Base-by-base conservation (phyloP, 2,888 invertebrate species). In the Dyspetes luteomarginatus region DNA sequence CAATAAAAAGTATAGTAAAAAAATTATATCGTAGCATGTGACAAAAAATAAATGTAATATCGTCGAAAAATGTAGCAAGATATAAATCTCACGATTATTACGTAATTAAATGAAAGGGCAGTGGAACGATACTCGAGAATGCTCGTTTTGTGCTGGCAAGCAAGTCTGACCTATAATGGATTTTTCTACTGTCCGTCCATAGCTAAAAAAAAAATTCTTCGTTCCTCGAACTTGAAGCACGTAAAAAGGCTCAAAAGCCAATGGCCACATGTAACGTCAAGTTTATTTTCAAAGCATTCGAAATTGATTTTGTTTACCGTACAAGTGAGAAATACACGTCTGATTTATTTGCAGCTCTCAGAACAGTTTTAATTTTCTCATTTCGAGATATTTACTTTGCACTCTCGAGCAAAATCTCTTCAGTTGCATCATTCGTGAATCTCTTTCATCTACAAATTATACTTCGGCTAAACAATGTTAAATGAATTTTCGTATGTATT, bases 381-480 rank as follows among this genome's bases (percentile, higher is more conserved):
- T 72, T 45, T 50, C 50, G 24, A n/a, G 60, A 60, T 62, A 72
- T 72, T 72, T 60, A 50, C 22, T 45, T 28, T 45, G 28, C 48
- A 45, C 64, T 43, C 9, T 22, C 56, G 24, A 30, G 15, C 30
- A 12, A 52, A 12, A 45, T 26, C n/a, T 26, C 9, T 62, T 15
- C 22, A 15, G 41, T 17, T 12, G 28, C 36, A 24, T 55, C 17
- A 9, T 24, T 60, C 19, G 30, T 9, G 36, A 60, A 48, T 67
- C 50, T 48, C 73, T 62, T 72, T 72, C 69, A 71, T 72, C 71
- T 50, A 28, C 7, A 17, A 36, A 62, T n/a, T 48, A 60, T n/a
- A n/a, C 50, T 69, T 48, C 26, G 71, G 19, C 50, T 62, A 72
- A 50, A 60, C 52, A 72, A 52, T 60, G 50, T 9, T 30, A 48